These are phyloP conservation scores for Drosophila ambigua DNA, from an alignment of 1,140 invertebrate genomes.

Conservation along the genomic window DNA sequence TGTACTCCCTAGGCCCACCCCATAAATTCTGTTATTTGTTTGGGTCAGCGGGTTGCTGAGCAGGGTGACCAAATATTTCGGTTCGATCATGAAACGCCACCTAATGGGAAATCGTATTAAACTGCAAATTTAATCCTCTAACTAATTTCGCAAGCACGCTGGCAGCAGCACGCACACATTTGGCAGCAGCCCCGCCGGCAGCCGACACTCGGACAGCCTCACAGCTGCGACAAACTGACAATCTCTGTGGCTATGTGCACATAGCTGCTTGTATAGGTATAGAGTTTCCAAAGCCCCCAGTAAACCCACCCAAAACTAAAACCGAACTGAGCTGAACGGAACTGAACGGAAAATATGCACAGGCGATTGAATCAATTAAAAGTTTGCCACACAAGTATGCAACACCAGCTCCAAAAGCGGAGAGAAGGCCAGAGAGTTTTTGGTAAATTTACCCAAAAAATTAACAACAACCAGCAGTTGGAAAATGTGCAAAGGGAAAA, in stretches of 20 bases:
- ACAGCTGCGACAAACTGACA: conserved; percentile 19
- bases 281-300: conserved; percentile 15
- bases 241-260: conserved; percentile 39
- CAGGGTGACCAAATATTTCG: conserved; percentile 31
- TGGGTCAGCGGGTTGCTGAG: conserved; percentile 1
- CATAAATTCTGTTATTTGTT: conserved; percentile 19
- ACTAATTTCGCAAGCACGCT: conserved; percentile 65
- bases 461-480: conserved; percentile 33
- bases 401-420: conserved; percentile 22
- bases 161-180: conserved; percentile 29
- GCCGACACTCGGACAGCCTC: neutral
- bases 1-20: neutral
- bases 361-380: conserved; percentile 77
- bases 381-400: conserved; percentile 51
- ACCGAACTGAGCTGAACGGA: conserved; percentile 6
- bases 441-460: conserved; percentile 36
- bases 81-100: conserved; percentile 45
- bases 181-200: neutral
- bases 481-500: neutral
- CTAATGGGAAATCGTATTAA: conserved; percentile 69
- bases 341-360: conserved; percentile 53
- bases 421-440: conserved; percentile 22
- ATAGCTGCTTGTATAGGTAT: neutral
- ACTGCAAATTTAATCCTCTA: conserved; percentile 67
- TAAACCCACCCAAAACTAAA: neutral